Evolutionary conservation across 1,140 invertebrate genomes (phyloP), one percentile per base, ranked within the genome.

Genomic region (Phortica variegata): DNA sequence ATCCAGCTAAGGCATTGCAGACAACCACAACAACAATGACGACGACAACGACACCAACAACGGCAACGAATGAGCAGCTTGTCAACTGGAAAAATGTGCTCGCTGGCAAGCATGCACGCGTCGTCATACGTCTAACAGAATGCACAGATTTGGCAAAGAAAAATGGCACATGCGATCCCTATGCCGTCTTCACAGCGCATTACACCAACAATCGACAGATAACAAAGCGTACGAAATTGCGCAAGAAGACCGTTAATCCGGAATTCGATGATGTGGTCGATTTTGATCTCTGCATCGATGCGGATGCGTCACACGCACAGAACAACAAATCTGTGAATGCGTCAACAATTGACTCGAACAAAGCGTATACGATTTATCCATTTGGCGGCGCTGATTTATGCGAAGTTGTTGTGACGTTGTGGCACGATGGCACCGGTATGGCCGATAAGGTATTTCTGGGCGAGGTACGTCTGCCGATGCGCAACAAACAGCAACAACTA

Each of bases 121-220:
- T 85, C 10, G 77, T 79, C 33, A 78, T 86, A 33, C 73, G 85
- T 53, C 83, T 94, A 34, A 79, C 87, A 51, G 90, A 93, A 77
- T 94, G 91, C 77, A 87, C 84, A 60, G 91, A 94, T 77, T 79
- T 95, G 65, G 89, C 90, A 44, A 86, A 92, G 50, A 90, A 89
- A 71, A 92, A 93, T 79, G 90, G 90, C 66, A 85, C 87, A 61
- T 95, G 91, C 81, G 91, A 95, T 81, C 90, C 92, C 3, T 93
- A 88, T 77, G 90, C 90, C 51, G 82, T 86, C 47, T 85, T 92
- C 55, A 87, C 87, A 21, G 84, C 93, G 38, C 79, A 84, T 21
- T 90, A 90, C 77, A 84, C 84, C 61, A 93, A 89, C 77, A 86
- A 86, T 52, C 88, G 89, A 75, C 83, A 84, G 77, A 84, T 92